Conservation (phyloP, 2,113 vertebrate species). For the Protobothrops flavoviridis region DNA sequence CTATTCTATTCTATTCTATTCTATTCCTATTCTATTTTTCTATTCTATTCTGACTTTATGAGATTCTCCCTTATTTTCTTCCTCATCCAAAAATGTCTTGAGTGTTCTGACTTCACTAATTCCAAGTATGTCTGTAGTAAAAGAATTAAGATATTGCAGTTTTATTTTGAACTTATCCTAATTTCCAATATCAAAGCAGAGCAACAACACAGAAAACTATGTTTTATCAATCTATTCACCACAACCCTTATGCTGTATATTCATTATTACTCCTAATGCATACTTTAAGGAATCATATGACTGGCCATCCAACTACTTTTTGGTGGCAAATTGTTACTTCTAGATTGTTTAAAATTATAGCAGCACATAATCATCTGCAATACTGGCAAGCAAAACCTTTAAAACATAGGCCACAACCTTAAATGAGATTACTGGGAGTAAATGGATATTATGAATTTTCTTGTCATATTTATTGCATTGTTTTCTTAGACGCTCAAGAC, state of each 20-base stretch:
- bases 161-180: neutral
- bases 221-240: neutral
- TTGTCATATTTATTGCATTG: neutral
- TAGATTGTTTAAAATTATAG: neutral
- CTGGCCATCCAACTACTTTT: neutral
- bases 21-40: too few species aligned
- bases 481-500: neutral
- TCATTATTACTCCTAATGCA: neutral
- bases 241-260: neutral
- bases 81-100: neutral
- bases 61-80: too few species aligned
- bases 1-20: too few species aligned
- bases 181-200: neutral
- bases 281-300: neutral
- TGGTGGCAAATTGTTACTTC: neutral
- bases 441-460: neutral
- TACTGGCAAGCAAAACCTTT: neutral
- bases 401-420: neutral
- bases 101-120: neutral
- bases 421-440: neutral
- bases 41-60: neutral
- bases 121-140: neutral
- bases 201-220: neutral
- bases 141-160: neutral
- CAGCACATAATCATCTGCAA: neutral